These are phyloP conservation scores for Acanthosepion esculentum DNA, from an alignment of 2,888 invertebrate genomes.

Conservation along the genomic window DNA sequence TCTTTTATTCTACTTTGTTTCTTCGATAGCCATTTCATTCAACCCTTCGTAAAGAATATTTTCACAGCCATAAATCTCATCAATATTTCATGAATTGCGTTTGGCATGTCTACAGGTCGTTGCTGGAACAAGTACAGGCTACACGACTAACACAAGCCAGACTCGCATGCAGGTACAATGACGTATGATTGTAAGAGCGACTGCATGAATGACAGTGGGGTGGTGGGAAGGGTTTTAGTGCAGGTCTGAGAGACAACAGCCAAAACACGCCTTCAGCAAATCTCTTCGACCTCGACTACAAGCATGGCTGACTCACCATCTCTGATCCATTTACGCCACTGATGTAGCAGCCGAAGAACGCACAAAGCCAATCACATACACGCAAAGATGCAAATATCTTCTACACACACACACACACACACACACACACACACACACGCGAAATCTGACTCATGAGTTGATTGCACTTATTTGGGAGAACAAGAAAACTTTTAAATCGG, in stretches of 20 bases:
- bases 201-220: background rate
- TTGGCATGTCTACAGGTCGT: background rate
- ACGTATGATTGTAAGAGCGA: background rate
- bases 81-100: background rate
- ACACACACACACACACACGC: background rate
- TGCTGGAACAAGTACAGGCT: background rate
- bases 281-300: background rate
- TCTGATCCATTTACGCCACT: conserved; percentile 14
- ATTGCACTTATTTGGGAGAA: background rate
- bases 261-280: conserved; percentile 33
- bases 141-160: background rate
- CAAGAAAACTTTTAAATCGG: background rate
- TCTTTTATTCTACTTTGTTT: background rate
- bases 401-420: background rate
- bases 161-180: background rate
- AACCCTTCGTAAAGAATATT: background rate
- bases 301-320: background rate
- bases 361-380: background rate
- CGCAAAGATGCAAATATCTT: background rate
- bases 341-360: background rate
- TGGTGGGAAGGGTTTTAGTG: background rate
- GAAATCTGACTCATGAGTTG: background rate
- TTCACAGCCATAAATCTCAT: background rate
- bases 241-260: conserved; percentile 8
- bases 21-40: background rate